Base-by-base conservation (phyloP, 2,797 vertebrate species). In the Ceyx erithaca region DNA sequence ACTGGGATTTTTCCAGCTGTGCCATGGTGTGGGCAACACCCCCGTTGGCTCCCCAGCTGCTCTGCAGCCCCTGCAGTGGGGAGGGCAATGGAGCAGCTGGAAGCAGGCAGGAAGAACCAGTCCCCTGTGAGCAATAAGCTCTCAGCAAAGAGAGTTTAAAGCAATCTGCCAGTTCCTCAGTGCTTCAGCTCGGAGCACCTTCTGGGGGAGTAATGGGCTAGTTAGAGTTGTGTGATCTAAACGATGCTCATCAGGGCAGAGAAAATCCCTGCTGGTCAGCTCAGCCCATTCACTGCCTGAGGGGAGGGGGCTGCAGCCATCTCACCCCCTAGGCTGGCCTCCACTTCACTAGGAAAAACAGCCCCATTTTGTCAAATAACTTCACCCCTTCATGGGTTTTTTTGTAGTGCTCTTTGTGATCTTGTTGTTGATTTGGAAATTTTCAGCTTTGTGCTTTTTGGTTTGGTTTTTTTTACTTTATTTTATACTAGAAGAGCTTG, bases 211-310 rank as follows among this genome's bases (percentile, higher is more conserved):
- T 93, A 93, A 95, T 90, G 68, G 64, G 31, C 33, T 77, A 58
- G 57, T 90, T 93, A 84, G 40, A 88, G 67, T 66, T 82, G 12
- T 84, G 63, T 94, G 94, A 88, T 68, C 91, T 87, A 90, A 93
- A 92, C 87, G 68, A 54, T 62, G 82, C 11, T 62, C 31, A 40
- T 69, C 89, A 81, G 64, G 48, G 16, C 41, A 33, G 55, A 81
- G 55, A 84, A 77, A 87, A 79, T 49, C 67, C 41, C 49, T 71
- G 18, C 43, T 79, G 80, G 92, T 84, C 37, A 37, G 37, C 37
- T 37, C 37, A 37, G 37, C 37, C 12, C 37, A 37, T 48, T 88
- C 54, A 61, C 49, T 58, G 23, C 28, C 21, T 12, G 31, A 75
- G 3, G 3, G 52, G 14, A 70, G 33, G 33, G 80, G 4, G 55